Base-by-base conservation (phyloP, 2,888 invertebrate species). In the Hybos culiciformis region DNA sequence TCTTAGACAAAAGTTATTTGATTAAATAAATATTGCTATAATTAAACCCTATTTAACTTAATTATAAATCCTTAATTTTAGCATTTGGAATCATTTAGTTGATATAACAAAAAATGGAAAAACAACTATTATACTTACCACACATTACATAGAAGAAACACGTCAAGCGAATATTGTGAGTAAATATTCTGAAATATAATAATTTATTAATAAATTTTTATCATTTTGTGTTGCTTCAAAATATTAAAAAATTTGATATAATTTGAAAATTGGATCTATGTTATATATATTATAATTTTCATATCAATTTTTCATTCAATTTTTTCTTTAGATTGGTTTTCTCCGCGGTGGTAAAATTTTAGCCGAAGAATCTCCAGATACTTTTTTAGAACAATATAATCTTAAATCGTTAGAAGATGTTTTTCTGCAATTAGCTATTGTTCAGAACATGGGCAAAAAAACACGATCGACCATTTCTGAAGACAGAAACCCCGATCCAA, bases 111-210 rank as follows among this genome's bases (percentile, higher is more conserved):
- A 77, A 58, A 79, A 75, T 49, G 80, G 80, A 12, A 73, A 74
- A 42, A 83, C 79, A 34, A 87, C 87, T 14, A 83, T 85, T 41
- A 87, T 87, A 51, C 83, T 87, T 47, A 87, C 87, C 2, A 87
- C 87, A 7, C 87, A 87, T 69, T 87, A 87, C 57, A 87, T 87
- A 49, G 87, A 87, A 50, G 87, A 87, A 61, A 85, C 87, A 2
- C 75, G 83, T 51, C 86, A 87, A 63, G 87, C 87, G 15, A 76
- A 78, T 54, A 73, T 80, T 56, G 83, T 83, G 66, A 76, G 79
- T 72, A 41, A 31, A 24, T 19, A 14, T 7, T 26, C 29, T 12
- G 8, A 26, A 26, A 26, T 8, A 8, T 26, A 12, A 8, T 11
- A n/a, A 34, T 19, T 4, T 18, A 34, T 19, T 38, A 24, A 23